A percentile compares a stretch with the other conserved stretches of the same genome.
These are phyloP conservation scores for Nematopogon swammerdamellus DNA, from an alignment of 2,888 invertebrate species.

Conservation along the genomic window DNA sequence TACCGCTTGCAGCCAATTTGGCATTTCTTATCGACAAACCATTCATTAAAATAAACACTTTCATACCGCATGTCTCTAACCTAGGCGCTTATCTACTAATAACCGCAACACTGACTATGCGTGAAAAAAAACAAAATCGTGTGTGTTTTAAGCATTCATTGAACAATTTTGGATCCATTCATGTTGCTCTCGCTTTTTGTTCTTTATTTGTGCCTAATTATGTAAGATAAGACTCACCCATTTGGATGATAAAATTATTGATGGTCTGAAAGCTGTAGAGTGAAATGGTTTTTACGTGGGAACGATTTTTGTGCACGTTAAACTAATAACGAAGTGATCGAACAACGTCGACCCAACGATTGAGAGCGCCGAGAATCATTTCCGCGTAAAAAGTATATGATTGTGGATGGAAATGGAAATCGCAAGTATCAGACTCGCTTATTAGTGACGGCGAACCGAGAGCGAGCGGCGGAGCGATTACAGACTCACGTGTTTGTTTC, in stretches of 20 bases:
- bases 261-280: conserved; percentile 57
- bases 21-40: too few relatives aligned
- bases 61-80: too few relatives aligned
- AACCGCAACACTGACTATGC: too few relatives aligned
- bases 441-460: not conserved
- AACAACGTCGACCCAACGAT: conserved; percentile 42
- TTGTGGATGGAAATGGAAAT: conserved; percentile 55
- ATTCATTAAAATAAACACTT: too few relatives aligned
- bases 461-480: conserved; percentile 13
- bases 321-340: conserved; percentile 37
- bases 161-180: not conserved
- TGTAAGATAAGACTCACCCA: too few relatives aligned
- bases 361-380: conserved; percentile 56
- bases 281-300: conserved; percentile 59
- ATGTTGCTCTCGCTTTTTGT: not conserved
- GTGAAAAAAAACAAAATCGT: too few relatives aligned
- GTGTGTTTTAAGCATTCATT: too few relatives aligned
- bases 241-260: conserved; percentile 18
- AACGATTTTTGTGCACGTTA: conserved; percentile 55
- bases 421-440: conserved; percentile 34
- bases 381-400: conserved; percentile 57
- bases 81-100: too few relatives aligned
- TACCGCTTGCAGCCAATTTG: too few relatives aligned
- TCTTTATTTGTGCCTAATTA: not conserved
- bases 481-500: conserved; percentile 31